Percentiles rank a stretch among this genome's conserved stretches.
Evolutionary conservation across 2,888 invertebrate species (phyloP).

Genomic region (Nomada goodeniana): DNA sequence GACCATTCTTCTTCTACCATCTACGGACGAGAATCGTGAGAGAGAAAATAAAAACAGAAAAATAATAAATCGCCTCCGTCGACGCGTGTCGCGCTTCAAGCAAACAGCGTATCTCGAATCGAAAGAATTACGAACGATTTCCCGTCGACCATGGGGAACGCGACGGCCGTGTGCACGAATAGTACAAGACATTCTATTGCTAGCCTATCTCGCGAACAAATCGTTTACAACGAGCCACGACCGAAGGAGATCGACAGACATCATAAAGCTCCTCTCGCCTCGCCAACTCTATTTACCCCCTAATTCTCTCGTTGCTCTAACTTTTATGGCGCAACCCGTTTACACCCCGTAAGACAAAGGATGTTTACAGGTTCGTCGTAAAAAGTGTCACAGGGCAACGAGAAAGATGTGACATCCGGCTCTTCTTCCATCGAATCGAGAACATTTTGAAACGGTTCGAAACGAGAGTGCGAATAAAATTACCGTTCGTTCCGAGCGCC

Average conservation of each 20-base stretch:
- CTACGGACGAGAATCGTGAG: neutral
- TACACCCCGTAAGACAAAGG: slow-evolving; percentile 13
- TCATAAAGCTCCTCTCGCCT: slow-evolving; percentile 27
- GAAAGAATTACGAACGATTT: neutral
- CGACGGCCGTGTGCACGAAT: neutral
- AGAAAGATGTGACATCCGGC: too few relatives aligned
- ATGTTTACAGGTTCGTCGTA: neutral
- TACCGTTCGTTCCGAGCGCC: slow-evolving; percentile 10
- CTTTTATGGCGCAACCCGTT: slow-evolving; percentile 5
- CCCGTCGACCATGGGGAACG: neutral
- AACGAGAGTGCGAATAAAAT: slow-evolving; percentile 33
- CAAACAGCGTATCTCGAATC: slow-evolving; percentile 6
- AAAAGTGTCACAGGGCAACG: slow-evolving; percentile 1
- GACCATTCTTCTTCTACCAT: neutral
- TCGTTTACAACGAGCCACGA: slow-evolving; percentile 38
- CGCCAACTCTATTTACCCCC: neutral
- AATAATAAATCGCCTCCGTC: slow-evolving; percentile 3
- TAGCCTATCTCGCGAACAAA: slow-evolving; percentile 8
- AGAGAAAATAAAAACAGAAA: neutral
- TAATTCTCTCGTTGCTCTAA: neutral
- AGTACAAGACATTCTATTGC: neutral
- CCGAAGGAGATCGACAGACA: slow-evolving; percentile 7
- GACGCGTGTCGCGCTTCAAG: neutral
- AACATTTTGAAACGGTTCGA: neutral
- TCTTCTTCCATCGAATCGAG: neutral